phyloP scores from a whole-genome alignment of 2,888 invertebrate species.

The Tipula helvola region DNA sequence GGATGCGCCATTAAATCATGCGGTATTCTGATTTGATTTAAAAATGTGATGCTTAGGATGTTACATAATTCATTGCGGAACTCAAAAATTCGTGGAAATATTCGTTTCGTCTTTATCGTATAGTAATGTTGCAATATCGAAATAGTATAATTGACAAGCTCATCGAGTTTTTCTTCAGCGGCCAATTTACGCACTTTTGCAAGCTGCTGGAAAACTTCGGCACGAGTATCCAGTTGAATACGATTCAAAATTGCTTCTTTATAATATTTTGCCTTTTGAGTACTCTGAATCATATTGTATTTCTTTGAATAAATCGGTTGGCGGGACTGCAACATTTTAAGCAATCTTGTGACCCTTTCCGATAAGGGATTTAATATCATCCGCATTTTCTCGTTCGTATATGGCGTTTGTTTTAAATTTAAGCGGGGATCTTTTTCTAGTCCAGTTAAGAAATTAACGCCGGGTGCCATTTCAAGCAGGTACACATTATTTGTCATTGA shows the following conservation, averaged over 20 bases:
- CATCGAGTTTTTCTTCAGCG: not conserved
- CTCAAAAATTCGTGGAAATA: conserved; percentile 11
- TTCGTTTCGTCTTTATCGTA: not conserved
- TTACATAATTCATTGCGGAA: conserved; percentile 13
- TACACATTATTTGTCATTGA: not conserved
- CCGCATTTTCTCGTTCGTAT: too few species aligned
- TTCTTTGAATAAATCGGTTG: not conserved
- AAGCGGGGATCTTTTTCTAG: not conserved
- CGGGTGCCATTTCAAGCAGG: not conserved
- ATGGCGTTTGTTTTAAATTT: not conserved
- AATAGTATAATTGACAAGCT: conserved; percentile 9
- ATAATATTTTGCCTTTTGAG: not conserved
- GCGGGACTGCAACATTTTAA: not conserved
- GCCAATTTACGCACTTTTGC: not conserved
- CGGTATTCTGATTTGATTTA: conserved; percentile 11
- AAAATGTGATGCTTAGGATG: conserved; percentile 10
- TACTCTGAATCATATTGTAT: conserved; percentile 6
- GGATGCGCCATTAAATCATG: not conserved
- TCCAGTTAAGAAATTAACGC: not conserved
- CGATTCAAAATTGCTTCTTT: not conserved
- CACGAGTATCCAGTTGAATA: not conserved
- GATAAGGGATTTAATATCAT: not conserved
- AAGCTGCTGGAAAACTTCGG: conserved; percentile 11
- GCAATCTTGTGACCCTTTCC: not conserved
- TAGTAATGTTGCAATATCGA: not conserved